Evolutionary conservation across 2,888 invertebrate species (phyloP).

Genomic region (Pachycephus smyrnensis): DNA sequence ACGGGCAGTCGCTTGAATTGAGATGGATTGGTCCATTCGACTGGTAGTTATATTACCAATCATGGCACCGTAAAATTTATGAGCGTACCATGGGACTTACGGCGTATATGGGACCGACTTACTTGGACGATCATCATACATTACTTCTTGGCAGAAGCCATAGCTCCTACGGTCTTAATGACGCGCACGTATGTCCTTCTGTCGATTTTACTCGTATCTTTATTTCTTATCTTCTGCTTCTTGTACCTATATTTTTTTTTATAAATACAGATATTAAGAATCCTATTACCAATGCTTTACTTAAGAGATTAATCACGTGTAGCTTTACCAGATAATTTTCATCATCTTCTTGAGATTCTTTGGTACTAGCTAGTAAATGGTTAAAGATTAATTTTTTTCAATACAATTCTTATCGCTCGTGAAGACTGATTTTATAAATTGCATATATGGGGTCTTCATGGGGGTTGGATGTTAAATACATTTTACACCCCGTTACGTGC

Average conservation of each 20-base stretch:
- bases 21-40: slow-evolving; percentile 37
- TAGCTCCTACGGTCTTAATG: slow-evolving; percentile 1
- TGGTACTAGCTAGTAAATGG: not conserved
- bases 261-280: not conserved
- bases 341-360: not conserved
- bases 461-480: slow-evolving; percentile 44
- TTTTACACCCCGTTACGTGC: slow-evolving; percentile 56
- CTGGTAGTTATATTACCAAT: slow-evolving; percentile 35
- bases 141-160: not conserved
- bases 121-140: slow-evolving; percentile 8
- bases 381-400: not conserved
- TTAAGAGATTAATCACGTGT: not conserved
- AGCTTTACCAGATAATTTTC: not conserved
- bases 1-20: slow-evolving; percentile 26
- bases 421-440: not conserved
- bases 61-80: slow-evolving; percentile 37
- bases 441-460: not conserved
- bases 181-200: slow-evolving; percentile 3
- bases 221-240: not conserved
- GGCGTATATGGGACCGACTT: slow-evolving; percentile 2
- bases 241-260: not conserved
- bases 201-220: slow-evolving; percentile 2
- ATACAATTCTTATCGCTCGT: not conserved
- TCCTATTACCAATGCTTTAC: not conserved
- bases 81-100: slow-evolving; percentile 19